Conservation (phyloP, 2,797 vertebrate species). For the Lutjanus argentimaculatus region DNA sequence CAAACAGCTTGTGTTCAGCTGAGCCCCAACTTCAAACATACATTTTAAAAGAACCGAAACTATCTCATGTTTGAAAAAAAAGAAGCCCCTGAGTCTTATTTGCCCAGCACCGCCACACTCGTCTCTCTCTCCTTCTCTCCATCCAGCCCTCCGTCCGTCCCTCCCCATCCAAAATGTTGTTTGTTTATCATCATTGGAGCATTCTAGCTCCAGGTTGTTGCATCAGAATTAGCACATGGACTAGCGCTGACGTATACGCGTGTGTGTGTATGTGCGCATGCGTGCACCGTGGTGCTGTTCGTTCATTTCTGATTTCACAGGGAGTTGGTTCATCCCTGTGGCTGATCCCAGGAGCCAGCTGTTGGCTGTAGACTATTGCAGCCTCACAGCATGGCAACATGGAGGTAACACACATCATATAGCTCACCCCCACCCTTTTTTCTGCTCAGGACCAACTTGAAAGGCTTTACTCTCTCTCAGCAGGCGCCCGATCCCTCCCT, state of each 20-base stretch:
- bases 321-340: slow-evolving; percentile 64
- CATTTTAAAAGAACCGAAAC: slow-evolving; percentile 83
- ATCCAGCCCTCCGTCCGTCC: slow-evolving; percentile 62
- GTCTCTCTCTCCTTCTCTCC: slow-evolving; percentile 30
- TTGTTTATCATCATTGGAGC: slow-evolving; percentile 87
- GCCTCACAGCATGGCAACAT: slow-evolving; percentile 62
- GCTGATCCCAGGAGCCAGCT: slow-evolving; percentile 73
- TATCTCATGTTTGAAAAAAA: slow-evolving; percentile 78
- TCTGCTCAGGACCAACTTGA: slow-evolving; percentile 64
- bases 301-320: slow-evolving; percentile 71
- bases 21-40: slow-evolving; percentile 84
- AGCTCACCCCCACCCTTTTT: slow-evolving; percentile 43
- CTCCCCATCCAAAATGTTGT: slow-evolving; percentile 80
- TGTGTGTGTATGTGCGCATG: slow-evolving; percentile 29
- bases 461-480: slow-evolving; percentile 72
- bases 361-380: slow-evolving; percentile 64
- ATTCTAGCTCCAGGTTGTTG: slow-evolving; percentile 84
- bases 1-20: slow-evolving; percentile 80
- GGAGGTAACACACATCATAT: slow-evolving; percentile 56
- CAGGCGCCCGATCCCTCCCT: slow-evolving; percentile 53
- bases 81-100: slow-evolving; percentile 82
- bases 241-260: slow-evolving; percentile 28
- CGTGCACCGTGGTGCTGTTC: slow-evolving; percentile 45
- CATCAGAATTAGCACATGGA: slow-evolving; percentile 76
- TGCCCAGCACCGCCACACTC: slow-evolving; percentile 71